Evolutionary conservation across 2,113 vertebrate species (phyloP).

Genomic region (Tenebrosternarchus preto): DNA sequence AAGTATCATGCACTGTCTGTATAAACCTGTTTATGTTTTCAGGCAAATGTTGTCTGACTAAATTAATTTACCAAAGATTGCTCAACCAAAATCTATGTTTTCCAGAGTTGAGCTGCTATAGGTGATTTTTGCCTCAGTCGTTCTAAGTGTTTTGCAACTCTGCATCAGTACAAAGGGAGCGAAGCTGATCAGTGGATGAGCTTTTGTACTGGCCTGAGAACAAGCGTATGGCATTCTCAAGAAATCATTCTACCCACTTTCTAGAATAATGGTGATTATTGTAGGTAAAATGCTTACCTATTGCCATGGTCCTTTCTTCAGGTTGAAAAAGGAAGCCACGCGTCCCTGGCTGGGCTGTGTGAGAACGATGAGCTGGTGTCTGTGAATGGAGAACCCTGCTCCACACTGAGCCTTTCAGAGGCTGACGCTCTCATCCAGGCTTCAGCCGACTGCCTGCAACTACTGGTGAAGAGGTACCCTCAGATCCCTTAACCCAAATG

Average conservation of each 20-base stretch:
- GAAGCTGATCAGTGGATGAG: too few relatives aligned
- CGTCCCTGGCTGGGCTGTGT: constrained; percentile 81
- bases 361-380: constrained; percentile 90
- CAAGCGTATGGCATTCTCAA: too few relatives aligned
- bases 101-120: neutral
- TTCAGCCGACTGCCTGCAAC: constrained; percentile 81
- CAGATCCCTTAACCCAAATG: neutral
- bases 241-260: too few relatives aligned
- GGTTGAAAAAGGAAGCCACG: constrained; percentile 78
- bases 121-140: neutral
- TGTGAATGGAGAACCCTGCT: constrained; percentile 86
- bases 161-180: too few relatives aligned
- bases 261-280: neutral
- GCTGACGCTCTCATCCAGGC: constrained; percentile 81
- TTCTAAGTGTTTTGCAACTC: too few relatives aligned
- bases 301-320: constrained; percentile 47
- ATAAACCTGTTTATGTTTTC: neutral
- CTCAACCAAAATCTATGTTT: neutral
- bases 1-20: neutral
- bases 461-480: constrained; percentile 90
- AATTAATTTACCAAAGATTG: neutral
- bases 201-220: too few relatives aligned
- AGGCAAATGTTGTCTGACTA: neutral
- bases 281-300: neutral
- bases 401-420: constrained; percentile 82